Percentiles rank a stretch among this genome's conserved stretches.
Evolutionary conservation across 2,797 vertebrate species (phyloP).

Genomic region (Acrocephalus scirpaceus): DNA sequence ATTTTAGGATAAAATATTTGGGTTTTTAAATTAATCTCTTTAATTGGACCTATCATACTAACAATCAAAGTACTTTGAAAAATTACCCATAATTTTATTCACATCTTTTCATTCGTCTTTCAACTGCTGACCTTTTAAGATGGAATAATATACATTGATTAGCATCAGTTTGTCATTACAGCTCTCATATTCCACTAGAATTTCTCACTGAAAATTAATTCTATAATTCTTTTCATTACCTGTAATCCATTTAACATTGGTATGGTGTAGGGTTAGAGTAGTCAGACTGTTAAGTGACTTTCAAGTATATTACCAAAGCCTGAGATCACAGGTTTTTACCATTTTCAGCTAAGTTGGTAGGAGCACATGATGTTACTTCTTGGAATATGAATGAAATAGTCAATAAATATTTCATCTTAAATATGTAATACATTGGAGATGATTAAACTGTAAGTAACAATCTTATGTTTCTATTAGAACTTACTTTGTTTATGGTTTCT

Average conservation of each 20-base stretch:
- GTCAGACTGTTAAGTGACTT: not conserved
- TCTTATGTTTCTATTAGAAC: not conserved
- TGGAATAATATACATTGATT: not conserved
- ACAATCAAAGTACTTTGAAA: not conserved
- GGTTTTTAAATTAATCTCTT: not conserved
- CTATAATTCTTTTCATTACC: not conserved
- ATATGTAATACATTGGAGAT: not conserved
- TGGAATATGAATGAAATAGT: not conserved
- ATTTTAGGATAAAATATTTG: not conserved
- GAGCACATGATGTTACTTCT: not conserved
- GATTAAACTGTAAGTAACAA: not conserved
- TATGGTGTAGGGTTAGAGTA: not conserved
- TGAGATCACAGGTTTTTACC: not conserved
- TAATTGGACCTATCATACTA: not conserved
- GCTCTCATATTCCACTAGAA: not conserved
- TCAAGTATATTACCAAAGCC: not conserved
- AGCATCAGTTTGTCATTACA: not conserved
- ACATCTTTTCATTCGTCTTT: not conserved
- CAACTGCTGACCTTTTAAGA: not conserved
- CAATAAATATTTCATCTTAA: not conserved
- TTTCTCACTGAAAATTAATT: not conserved
- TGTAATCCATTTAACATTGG: not conserved
- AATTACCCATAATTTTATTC: not conserved
- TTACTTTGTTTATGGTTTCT: not conserved
- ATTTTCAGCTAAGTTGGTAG: not conserved